These are phyloP conservation scores for Stratiomys singularior DNA, from an alignment of 2,888 invertebrate species.

Conservation along the genomic window DNA sequence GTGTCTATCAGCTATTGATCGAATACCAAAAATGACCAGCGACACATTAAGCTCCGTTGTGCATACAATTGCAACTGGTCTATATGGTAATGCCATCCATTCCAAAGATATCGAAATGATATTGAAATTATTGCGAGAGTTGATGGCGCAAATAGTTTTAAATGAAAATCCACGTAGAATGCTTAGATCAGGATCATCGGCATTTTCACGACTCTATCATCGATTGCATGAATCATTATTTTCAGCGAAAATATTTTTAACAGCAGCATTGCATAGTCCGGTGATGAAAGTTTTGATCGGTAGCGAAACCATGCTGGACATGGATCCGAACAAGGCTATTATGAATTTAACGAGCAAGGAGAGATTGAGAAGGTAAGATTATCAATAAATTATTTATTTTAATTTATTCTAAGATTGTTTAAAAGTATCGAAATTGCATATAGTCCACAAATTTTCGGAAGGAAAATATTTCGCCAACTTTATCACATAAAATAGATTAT, in stretches of 20 bases:
- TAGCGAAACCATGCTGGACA: slow-evolving; percentile 90
- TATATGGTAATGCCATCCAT: slow-evolving; percentile 80
- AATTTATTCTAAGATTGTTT: too few species aligned
- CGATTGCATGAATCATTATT: slow-evolving; percentile 90
- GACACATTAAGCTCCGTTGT: slow-evolving; percentile 62
- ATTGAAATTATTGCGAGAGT: slow-evolving; percentile 72
- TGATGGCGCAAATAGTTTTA: slow-evolving; percentile 78
- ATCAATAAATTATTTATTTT: too few species aligned
- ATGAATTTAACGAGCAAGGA: slow-evolving; percentile 60
- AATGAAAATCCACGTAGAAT: slow-evolving; percentile 79
- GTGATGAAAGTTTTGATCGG: slow-evolving; percentile 91
- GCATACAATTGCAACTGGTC: slow-evolving; percentile 68
- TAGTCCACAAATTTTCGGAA: too few species aligned
- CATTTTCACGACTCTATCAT: slow-evolving; percentile 87
- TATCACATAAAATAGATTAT: too few species aligned
- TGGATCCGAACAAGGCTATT: slow-evolving; percentile 86
- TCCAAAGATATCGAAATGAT: slow-evolving; percentile 78
- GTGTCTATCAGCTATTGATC: slow-evolving; percentile 76
- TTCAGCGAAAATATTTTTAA: slow-evolving; percentile 91
- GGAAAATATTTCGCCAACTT: too few species aligned
- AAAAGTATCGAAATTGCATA: background rate
- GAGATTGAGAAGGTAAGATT: slow-evolving; percentile 70
- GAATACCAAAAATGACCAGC: slow-evolving; percentile 63
- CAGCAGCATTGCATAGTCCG: slow-evolving; percentile 90
- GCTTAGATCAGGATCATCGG: slow-evolving; percentile 85